Base-by-base conservation (phyloP, 2,888 invertebrate genomes). In the Eustalomyia histrio region DNA sequence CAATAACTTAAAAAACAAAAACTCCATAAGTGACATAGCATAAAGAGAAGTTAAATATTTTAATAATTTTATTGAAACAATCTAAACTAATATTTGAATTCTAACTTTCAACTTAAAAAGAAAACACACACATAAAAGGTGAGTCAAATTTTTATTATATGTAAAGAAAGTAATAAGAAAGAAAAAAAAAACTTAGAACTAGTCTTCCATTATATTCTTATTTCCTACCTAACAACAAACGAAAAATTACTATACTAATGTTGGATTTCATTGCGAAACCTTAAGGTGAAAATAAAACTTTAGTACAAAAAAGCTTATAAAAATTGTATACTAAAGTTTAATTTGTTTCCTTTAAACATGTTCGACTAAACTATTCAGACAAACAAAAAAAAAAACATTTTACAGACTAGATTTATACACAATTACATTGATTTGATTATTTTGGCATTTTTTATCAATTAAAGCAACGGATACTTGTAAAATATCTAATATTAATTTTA, bases 201-300 rank as follows among this genome's bases (percentile, higher is more conserved):
- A 81, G 81, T 81, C 81, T 81, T 81, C 81, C 81, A 81, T 50
- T 65, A 81, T 60, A 64, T 74, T 74, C 71, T 78, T 61, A 76
- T 81, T 69, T 78, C 21, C 74, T 74, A 60, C 33, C 53, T 33
- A 68, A 47, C 47, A 68, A 24, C n/a, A 17, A 57, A 47, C 6
- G 14, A 39, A 47, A n/a, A 47, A 47, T 4, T n/a, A 47, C 43
- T 47, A 47, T n/a, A 47, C 43, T 47, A 47, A 47, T n/a, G 43
- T 47, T 47, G n/a, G 43, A 39, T 39, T 8, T 39, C 12, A 39
- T 39, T 12, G 39, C 12, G 4, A 39, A 29, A 39, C 14, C 12
- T 39, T 8, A 12, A 39, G 39, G 14, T 12, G 14, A 14, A 39
- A 39, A 39, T 39, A 39, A 39, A 39, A 39, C 12, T 47, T 47